Evolutionary conservation across 2,888 invertebrate species (phyloP).

Genomic region (Eurois occulta): DNA sequence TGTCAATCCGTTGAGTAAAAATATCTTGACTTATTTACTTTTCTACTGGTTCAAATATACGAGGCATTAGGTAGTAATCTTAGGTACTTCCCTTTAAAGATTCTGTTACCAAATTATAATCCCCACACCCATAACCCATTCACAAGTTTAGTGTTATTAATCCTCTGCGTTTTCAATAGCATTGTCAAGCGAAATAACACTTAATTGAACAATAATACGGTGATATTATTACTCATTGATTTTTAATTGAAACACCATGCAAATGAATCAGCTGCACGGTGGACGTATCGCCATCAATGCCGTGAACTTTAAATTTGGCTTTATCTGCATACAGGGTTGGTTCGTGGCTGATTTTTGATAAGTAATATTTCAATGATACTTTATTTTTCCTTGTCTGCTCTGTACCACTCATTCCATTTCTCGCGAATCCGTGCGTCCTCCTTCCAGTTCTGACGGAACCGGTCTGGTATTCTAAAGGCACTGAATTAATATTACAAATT

Average conservation of each 20-base stretch:
- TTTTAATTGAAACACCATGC: conserved; percentile 71
- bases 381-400: too few relatives aligned
- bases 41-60: neutral
- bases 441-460: too few relatives aligned
- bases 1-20: neutral
- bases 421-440: too few relatives aligned
- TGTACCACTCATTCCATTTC: too few relatives aligned
- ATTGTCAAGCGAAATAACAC: conserved; percentile 43
- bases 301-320: conserved; percentile 57
- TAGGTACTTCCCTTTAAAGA: neutral
- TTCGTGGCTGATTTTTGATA: neutral
- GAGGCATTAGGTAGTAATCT: too few relatives aligned
- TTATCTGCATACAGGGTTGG: conserved; percentile 50
- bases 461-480: too few relatives aligned
- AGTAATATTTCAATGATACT: neutral
- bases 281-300: conserved; percentile 43
- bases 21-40: neutral
- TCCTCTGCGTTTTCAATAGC: conserved; percentile 27
- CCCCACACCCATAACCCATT: neutral
- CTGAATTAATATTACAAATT: too few relatives aligned
- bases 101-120: neutral
- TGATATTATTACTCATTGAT: conserved; percentile 65
- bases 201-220: conserved; percentile 56
- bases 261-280: conserved; percentile 61
- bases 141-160: conserved; percentile 22